These are phyloP conservation scores for Phoenoteleia sp. DNA, from an alignment of 2,888 invertebrate genomes.

Conservation along the genomic window DNA sequence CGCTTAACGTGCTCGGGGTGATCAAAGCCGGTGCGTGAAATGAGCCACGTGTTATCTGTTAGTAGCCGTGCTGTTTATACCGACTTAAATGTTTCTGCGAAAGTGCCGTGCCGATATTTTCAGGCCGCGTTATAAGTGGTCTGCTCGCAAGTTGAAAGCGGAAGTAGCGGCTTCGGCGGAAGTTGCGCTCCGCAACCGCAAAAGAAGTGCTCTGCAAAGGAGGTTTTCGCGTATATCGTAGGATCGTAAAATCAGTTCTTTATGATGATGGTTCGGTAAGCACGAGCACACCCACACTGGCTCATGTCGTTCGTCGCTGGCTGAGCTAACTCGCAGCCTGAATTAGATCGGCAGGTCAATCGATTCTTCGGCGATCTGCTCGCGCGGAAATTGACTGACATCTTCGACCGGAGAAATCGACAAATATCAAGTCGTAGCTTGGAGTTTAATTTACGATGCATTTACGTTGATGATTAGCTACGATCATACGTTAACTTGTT, in stretches of 20 bases:
- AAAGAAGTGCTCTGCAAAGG: constrained; percentile 1
- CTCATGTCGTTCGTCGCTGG: constrained; percentile 43
- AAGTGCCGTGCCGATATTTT: constrained; percentile 36
- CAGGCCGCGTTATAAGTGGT: constrained; percentile 19
- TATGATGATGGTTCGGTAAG: constrained; percentile 47
- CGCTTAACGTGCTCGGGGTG: constrained; percentile 10
- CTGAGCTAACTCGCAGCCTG: constrained; percentile 81
- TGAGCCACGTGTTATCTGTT: constrained; percentile 51
- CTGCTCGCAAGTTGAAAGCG: not conserved
- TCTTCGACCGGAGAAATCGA: not conserved
- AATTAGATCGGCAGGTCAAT: constrained; percentile 80
- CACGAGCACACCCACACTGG: constrained; percentile 64
- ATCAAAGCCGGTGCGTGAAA: constrained; percentile 31
- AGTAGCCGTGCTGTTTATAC: constrained; percentile 7
- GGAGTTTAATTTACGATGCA: constrained; percentile 8
- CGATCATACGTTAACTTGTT: not conserved
- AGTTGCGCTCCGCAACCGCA: constrained; percentile 20
- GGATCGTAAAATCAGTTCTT: constrained; percentile 46
- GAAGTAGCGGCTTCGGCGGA: constrained; percentile 37
- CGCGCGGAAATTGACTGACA: constrained; percentile 8
- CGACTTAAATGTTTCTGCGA: constrained; percentile 38
- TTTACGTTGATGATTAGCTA: not conserved
- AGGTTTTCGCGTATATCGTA: not conserved
- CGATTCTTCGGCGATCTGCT: constrained; percentile 57
- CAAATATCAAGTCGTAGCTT: constrained; percentile 1